A percentile compares a stretch with the other conserved stretches of the same genome.
Conservation (phyloP, 2,888 invertebrate species). For the Tetragonisca angustula region DNA sequence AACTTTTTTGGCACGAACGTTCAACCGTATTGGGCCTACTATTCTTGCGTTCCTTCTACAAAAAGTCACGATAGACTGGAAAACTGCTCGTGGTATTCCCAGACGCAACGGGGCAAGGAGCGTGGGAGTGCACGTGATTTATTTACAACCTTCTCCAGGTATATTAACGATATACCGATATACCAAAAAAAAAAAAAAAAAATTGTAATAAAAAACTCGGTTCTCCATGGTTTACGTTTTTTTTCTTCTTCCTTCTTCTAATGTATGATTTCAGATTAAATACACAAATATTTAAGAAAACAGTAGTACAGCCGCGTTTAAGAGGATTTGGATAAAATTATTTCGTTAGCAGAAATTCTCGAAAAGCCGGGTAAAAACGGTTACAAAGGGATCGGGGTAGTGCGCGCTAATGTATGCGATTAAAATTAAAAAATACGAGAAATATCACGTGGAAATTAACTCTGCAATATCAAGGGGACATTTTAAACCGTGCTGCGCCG, state of each 20-base stretch:
- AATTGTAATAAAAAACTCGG: not conserved
- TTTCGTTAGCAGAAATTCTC: not conserved
- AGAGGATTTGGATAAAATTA: not conserved
- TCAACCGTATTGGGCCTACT: not conserved
- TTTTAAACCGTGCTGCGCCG: not conserved
- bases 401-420: not conserved
- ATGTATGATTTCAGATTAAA: too few relatives aligned
- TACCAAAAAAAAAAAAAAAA: not conserved
- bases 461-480: not conserved
- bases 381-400: not conserved
- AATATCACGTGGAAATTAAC: not conserved
- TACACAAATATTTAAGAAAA: not conserved
- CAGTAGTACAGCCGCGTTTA: not conserved
- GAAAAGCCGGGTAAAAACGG: not conserved
- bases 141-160: not conserved
- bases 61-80: conserved; percentile 3
- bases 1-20: conserved; percentile 5
- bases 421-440: not conserved
- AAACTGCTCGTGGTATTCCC: conserved; percentile 15
- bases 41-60: not conserved
- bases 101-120: conserved; percentile 2
- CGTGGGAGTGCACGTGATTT: conserved; percentile 21
- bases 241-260: too few relatives aligned
- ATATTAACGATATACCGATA: not conserved
- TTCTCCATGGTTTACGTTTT: not conserved